Evolutionary conservation across 1,140 invertebrate species (phyloP).

Genomic region (Phymorhynchus buccinoides): DNA sequence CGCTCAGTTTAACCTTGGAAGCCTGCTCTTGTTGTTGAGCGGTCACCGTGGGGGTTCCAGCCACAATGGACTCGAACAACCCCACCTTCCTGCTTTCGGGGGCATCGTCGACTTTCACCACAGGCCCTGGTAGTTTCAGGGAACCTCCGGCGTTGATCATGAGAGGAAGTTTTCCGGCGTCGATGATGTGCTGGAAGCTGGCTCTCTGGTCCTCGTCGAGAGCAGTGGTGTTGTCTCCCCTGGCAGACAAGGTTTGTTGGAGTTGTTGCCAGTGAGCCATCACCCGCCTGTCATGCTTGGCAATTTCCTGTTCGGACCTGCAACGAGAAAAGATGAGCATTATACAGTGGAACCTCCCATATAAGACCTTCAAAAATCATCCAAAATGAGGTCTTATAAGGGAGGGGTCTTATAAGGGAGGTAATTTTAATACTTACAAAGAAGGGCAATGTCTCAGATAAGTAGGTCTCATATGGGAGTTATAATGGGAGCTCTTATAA

Average conservation of each 20-base stretch:
- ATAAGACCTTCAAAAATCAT: too few relatives aligned
- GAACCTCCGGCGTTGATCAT: constrained; percentile 51
- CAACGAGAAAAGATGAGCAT: not conserved
- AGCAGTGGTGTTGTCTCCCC: too few relatives aligned
- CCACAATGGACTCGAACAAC: constrained; percentile 35
- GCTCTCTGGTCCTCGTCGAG: constrained; percentile 39
- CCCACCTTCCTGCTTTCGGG: constrained; percentile 4
- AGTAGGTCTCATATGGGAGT: too few relatives aligned
- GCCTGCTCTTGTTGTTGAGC: not conserved
- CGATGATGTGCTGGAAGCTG: constrained; percentile 35
- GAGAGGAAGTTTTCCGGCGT: constrained; percentile 43
- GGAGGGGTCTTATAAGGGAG: too few relatives aligned
- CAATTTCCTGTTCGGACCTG: constrained; percentile 51
- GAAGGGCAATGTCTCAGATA: too few relatives aligned
- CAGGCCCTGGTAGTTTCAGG: constrained; percentile 18
- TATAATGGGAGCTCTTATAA: too few relatives aligned
- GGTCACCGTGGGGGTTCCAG: not conserved
- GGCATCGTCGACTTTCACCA: not conserved
- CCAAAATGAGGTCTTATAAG: too few relatives aligned
- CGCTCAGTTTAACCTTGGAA: not conserved
- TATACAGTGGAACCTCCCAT: too few relatives aligned
- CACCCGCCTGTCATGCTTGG: constrained; percentile 60
- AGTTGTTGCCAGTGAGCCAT: constrained; percentile 55
- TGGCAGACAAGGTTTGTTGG: constrained; percentile 30
- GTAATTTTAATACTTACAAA: too few relatives aligned